Evolutionary conservation across 2,888 invertebrate genomes (phyloP), one percentile per base, ranked within the genome.

Genomic region (Himalopsyche tibetana): DNA sequence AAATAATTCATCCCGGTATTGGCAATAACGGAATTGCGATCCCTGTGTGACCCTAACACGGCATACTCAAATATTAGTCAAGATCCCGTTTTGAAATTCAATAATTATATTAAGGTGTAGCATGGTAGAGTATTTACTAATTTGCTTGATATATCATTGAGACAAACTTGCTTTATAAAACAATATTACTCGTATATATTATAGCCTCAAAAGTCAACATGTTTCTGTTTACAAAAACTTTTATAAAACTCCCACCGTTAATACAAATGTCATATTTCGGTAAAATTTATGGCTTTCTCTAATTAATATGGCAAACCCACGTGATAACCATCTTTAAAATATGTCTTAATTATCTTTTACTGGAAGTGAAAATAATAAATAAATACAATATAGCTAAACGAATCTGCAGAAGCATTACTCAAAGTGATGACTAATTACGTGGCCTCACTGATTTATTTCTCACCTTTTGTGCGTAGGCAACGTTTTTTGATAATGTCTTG

Each of bases 191-290:
- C 8, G 9, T 19, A 9, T 9, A 19, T 63, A 63, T 63, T 63
- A 9, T 63, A 28, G 6, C 19, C 2, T 63, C 4, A 19, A 63
- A 5, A 63, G n/a, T 19, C 11, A 19, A 4, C 28, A 11, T 63
- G 6, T 63, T 19, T 19, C 28, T 63, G 19, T 63, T 63, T 4
- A 63, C 19, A 63, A 28, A 63, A 63, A 19, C 1, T 19, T 2
- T 19, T 63, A 19, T 63, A 63, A 63, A 63, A 63, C 63, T 63
- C 63, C 63, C 63, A 63, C 63, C 11, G 19, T n/a, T 19, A 51
- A 63, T 63, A 63, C 19, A 63, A 63, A 63, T 63, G 63, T 63
- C 63, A 63, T 63, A 63, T 63, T 63, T 63, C 28, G 63, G 63
- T 63, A 19, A 63, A n/a, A 63, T 19, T 63, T 63, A 63, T 19